phyloP scores from a whole-genome alignment of 2,113 vertebrate species.

The Mirounga angustirostris region DNA sequence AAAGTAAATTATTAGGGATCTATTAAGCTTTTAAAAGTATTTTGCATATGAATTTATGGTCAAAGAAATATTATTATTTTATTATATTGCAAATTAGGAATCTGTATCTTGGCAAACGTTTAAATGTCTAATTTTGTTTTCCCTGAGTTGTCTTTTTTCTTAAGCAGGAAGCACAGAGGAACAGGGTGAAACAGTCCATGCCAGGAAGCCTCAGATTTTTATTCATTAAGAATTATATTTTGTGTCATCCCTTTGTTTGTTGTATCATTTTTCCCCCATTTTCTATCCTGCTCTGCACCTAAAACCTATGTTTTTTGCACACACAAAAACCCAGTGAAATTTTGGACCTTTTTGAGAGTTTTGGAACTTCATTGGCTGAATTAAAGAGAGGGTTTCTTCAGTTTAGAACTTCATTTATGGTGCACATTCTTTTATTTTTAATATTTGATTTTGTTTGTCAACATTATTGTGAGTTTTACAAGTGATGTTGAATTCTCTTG shows the following conservation, averaged over 20 bases:
- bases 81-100: conserved; percentile 22
- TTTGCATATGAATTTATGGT: background rate
- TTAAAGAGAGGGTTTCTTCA: background rate
- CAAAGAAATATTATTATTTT: conserved; percentile 23
- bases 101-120: conserved; percentile 53
- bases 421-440: conserved; percentile 41
- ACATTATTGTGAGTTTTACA: background rate
- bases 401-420: background rate
- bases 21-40: background rate
- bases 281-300: conserved; percentile 58
- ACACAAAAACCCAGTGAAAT: background rate
- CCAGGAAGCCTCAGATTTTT: conserved; percentile 74
- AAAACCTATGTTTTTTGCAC: conserved; percentile 50
- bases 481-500: conserved; percentile 56
- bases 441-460: conserved; percentile 52
- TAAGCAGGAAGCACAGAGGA: conserved; percentile 82
- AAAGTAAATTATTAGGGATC: background rate
- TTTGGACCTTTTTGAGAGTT: background rate
- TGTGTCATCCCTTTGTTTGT: conserved; percentile 65
- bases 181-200: conserved; percentile 63
- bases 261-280: conserved; percentile 33
- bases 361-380: background rate
- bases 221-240: conserved; percentile 59
- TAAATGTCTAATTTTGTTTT: conserved; percentile 71
- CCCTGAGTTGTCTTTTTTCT: conserved; percentile 78